phyloP scores from a whole-genome alignment of 2,113 vertebrate genomes.

The Barnardius zonarius region DNA sequence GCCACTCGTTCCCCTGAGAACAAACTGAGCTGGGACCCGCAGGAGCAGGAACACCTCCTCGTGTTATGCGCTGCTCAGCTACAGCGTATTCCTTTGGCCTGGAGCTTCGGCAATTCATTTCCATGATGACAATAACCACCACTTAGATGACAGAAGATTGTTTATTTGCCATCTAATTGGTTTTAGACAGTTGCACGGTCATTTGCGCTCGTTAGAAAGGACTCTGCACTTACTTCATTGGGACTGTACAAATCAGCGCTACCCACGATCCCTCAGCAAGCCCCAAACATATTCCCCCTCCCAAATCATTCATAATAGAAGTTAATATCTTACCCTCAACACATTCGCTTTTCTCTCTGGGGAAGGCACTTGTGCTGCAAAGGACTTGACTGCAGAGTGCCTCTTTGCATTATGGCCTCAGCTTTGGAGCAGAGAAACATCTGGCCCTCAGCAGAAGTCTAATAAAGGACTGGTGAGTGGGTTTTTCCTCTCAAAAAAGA shows the following conservation, averaged over 20 bases:
- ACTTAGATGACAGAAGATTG: background rate
- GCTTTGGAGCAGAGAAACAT: background rate
- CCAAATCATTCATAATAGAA: background rate
- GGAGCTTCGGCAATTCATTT: constrained; percentile 5
- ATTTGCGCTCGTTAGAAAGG: background rate
- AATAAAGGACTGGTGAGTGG: background rate
- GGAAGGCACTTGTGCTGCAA: background rate
- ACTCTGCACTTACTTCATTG: background rate
- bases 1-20: background rate
- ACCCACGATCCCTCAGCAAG: background rate
- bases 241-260: background rate
- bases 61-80: accelerated
- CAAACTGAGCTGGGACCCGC: background rate
- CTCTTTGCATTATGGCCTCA: background rate
- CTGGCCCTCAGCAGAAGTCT: background rate
- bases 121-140: background rate
- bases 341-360: background rate
- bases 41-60: background rate
- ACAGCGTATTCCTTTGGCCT: background rate
- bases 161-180: constrained; percentile 16
- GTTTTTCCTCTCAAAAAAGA: background rate
- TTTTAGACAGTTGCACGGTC: background rate
- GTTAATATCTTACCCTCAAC: background rate
- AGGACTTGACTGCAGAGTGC: background rate
- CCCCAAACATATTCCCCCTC: background rate